Evolutionary conservation across 2,888 invertebrate species (phyloP).

Genomic region (Dolichomitus sp.): DNA sequence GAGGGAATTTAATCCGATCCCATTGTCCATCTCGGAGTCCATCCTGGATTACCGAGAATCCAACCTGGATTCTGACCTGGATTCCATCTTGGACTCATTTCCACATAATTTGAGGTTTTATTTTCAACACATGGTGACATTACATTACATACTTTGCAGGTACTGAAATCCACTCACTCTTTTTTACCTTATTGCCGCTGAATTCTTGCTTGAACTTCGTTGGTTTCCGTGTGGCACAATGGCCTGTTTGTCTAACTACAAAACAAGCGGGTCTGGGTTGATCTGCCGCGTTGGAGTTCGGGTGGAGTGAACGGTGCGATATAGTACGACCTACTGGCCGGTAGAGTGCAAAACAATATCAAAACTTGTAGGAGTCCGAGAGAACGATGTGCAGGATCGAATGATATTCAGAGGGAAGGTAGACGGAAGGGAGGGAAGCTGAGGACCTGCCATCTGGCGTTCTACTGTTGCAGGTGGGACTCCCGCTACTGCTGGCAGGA

Average conservation of each 20-base stretch:
- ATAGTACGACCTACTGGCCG: constrained; percentile 38
- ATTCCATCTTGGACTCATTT: too few species aligned
- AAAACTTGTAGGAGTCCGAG: constrained; percentile 70
- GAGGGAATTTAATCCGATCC: too few species aligned
- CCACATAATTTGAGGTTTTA: too few species aligned
- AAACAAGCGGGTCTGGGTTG: constrained; percentile 2
- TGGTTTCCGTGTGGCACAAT: not conserved
- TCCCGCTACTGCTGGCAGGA: constrained; percentile 17
- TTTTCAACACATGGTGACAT: too few species aligned
- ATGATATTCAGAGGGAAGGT: constrained; percentile 66
- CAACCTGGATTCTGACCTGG: too few species aligned
- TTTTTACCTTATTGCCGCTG: not conserved
- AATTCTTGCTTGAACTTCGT: not conserved
- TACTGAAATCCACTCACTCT: not conserved
- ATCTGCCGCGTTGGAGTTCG: not conserved
- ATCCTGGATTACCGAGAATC: too few species aligned
- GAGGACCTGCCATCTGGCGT: constrained; percentile 56
- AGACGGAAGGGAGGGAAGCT: not conserved
- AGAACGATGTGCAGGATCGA: constrained; percentile 63
- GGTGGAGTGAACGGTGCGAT: constrained; percentile 11
- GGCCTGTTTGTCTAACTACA: not conserved
- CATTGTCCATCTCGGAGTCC: too few species aligned
- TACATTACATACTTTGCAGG: too few species aligned
- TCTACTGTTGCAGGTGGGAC: constrained; percentile 41
- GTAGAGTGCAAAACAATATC: constrained; percentile 61